Percentiles rank a stretch among this genome's conserved stretches.
Conservation (phyloP, 2,113 vertebrate species). For the Pipra filicauda region DNA sequence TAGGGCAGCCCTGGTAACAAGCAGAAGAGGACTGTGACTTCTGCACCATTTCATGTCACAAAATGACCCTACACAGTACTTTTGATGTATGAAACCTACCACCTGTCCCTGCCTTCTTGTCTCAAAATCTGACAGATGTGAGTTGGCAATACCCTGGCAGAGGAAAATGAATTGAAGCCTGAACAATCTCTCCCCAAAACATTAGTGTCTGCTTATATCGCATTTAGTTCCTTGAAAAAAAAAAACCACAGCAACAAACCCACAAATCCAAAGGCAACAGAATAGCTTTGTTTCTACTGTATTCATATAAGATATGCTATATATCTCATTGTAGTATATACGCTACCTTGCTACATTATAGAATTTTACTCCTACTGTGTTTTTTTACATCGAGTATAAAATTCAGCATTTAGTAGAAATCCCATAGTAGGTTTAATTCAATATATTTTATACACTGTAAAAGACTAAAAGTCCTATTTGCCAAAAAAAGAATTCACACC, state of each 20-base stretch:
- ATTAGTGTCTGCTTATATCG: not conserved
- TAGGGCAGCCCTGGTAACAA: not conserved
- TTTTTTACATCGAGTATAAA: not conserved
- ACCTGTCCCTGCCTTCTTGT: not conserved
- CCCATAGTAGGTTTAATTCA: not conserved
- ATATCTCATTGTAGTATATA: not conserved
- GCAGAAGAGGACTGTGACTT: not conserved
- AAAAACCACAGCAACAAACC: not conserved
- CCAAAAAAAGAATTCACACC: not conserved
- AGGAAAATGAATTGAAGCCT: not conserved
- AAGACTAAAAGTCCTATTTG: not conserved
- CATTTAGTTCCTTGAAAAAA: rapidly evolving
- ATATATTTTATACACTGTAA: not conserved
- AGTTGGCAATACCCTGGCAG: not conserved
- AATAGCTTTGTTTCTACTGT: not conserved
- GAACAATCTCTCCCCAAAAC: not conserved
- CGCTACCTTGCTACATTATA: not conserved
- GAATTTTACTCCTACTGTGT: not conserved
- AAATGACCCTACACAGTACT: rapidly evolving
- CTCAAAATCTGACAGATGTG: not conserved
- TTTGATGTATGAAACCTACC: not conserved
- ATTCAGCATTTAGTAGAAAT: not conserved
- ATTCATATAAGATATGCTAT: not conserved
- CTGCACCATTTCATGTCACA: not conserved
- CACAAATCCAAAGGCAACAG: not conserved